phyloP scores from a whole-genome alignment of 2,797 vertebrate species.

The Megaceryle alcyon region DNA sequence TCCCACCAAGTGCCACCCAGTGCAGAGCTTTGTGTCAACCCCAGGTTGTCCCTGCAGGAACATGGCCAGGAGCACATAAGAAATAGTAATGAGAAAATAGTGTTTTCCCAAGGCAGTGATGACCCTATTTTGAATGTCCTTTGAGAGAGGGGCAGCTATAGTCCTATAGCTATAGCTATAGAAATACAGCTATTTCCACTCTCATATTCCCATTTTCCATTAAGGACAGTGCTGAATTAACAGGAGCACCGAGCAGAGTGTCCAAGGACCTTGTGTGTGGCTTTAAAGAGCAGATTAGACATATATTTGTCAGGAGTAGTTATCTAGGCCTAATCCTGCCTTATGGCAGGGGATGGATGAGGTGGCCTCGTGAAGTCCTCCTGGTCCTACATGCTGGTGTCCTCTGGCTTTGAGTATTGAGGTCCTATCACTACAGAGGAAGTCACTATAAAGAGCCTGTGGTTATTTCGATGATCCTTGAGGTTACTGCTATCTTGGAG shows the following conservation, averaged over 20 bases:
- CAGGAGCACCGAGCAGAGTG: not conserved
- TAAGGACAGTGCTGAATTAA: not conserved
- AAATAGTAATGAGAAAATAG: not conserved
- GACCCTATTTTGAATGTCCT: not conserved
- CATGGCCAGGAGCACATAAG: not conserved
- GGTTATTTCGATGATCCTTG: not conserved
- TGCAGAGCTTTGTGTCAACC: rapidly evolving
- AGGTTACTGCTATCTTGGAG: not conserved
- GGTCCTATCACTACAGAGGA: not conserved
- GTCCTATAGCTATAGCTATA: too few species aligned
- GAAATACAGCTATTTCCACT: not conserved
- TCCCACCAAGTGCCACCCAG: not conserved
- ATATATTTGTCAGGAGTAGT: not conserved
- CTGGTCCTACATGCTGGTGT: not conserved
- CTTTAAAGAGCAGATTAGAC: not conserved
- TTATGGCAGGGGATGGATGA: not conserved
- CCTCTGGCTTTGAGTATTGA: not conserved
- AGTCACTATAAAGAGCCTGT: not conserved
- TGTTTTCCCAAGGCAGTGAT: not conserved
- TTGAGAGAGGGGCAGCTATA: not conserved
- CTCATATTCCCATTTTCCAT: not conserved
- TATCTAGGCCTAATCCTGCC: not conserved
- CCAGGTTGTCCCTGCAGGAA: not conserved
- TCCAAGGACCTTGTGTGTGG: not conserved
- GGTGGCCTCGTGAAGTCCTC: not conserved